phyloP scores from a whole-genome alignment of 1,140 invertebrate species.

The Drosophila baimaii region DNA sequence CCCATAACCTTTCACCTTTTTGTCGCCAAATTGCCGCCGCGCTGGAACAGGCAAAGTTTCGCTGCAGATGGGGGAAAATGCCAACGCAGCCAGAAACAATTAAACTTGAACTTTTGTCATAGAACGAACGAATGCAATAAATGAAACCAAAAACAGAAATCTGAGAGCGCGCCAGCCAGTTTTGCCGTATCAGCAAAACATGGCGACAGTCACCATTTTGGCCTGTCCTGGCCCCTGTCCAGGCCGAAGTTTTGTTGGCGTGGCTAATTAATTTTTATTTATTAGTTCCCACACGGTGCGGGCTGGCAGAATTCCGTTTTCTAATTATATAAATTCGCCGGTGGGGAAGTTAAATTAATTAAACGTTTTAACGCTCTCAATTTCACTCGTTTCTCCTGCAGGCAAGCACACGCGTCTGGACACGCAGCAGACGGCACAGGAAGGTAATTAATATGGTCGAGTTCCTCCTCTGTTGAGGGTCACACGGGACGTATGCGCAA shows the following conservation, averaged over 20 bases:
- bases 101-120: slow-evolving; percentile 82
- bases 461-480: slow-evolving; percentile 25
- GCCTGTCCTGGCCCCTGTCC: slow-evolving; percentile 29
- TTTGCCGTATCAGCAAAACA: slow-evolving; percentile 72
- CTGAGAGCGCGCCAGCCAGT: slow-evolving; percentile 61
- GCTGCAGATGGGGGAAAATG: slow-evolving; percentile 49
- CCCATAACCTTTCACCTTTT: slow-evolving; percentile 52
- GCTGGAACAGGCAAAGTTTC: slow-evolving; percentile 53
- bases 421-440: slow-evolving; percentile 73
- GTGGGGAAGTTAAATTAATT: slow-evolving; percentile 62
- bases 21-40: slow-evolving; percentile 28
- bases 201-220: slow-evolving; percentile 49
- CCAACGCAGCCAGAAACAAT: slow-evolving; percentile 76
- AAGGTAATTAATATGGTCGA: slow-evolving; percentile 72
- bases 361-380: slow-evolving; percentile 58
- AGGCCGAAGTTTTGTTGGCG: slow-evolving; percentile 49
- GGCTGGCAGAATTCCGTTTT: slow-evolving; percentile 44
- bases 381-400: slow-evolving; percentile 43
- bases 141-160: slow-evolving; percentile 56
- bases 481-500: slow-evolving; percentile 56
- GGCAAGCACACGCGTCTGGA: slow-evolving; percentile 75
- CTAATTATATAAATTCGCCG: slow-evolving; percentile 57
- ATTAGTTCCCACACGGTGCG: slow-evolving; percentile 54
- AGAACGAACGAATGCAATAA: slow-evolving; percentile 52
- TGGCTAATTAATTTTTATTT: slow-evolving; percentile 82